These are phyloP conservation scores for Sciurus niger DNA, from an alignment of 2,113 vertebrate species.

Conservation along the genomic window DNA sequence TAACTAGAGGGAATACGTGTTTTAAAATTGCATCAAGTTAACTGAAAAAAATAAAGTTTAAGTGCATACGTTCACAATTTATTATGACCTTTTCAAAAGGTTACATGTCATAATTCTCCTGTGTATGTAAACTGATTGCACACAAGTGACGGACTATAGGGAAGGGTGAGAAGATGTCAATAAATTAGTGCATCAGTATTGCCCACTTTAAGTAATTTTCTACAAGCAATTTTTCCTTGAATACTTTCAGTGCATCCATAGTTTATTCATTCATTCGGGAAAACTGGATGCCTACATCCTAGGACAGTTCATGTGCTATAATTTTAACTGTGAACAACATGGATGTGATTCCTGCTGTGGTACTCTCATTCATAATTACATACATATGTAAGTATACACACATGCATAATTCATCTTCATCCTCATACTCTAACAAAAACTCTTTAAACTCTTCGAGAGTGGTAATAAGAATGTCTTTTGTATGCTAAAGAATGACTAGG, in stretches of 20 bases:
- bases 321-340: neutral
- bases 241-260: neutral
- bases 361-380: neutral
- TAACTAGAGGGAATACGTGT: neutral
- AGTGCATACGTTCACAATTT: neutral
- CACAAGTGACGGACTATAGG: neutral
- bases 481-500: neutral
- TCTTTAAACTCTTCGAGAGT: neutral
- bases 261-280: conserved; percentile 5
- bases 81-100: neutral
- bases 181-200: neutral
- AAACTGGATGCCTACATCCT: neutral
- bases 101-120: neutral
- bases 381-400: neutral
- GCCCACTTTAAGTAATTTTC: neutral
- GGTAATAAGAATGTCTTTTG: no score
- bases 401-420: neutral
- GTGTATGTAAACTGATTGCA: neutral
- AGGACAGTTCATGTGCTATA: neutral
- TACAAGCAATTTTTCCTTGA: neutral
- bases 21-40: neutral
- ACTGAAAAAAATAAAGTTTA: conserved; percentile 36
- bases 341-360: neutral
- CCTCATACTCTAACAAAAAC: neutral
- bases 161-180: neutral